A percentile compares a stretch with the other conserved stretches of the same genome.
Evolutionary conservation across 2,113 vertebrate genomes (phyloP).

Genomic region (Amazona vittata): DNA sequence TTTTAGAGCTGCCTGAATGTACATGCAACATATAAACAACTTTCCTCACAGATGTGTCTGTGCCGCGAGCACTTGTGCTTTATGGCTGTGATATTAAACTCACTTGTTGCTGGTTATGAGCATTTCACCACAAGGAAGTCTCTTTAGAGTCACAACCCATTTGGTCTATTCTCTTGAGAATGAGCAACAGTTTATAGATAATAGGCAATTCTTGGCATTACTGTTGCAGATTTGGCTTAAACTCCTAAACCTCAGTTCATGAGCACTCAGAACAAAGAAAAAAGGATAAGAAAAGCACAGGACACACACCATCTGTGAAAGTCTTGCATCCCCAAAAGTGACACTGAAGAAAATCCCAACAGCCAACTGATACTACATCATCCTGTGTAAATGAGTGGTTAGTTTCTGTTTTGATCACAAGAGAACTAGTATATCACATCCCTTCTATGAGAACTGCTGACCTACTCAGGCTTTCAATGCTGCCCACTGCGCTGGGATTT

Average conservation of each 20-base stretch:
- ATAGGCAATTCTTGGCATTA: not conserved
- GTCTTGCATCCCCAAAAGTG: not conserved
- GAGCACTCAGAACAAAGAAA: not conserved
- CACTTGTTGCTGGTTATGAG: not conserved
- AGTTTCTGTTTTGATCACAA: not conserved
- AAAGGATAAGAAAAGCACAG: not conserved
- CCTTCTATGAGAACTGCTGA: not conserved
- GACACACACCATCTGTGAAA: not conserved
- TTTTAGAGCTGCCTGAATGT: not conserved
- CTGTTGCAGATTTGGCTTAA: not conserved
- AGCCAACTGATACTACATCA: not conserved
- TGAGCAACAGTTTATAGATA: not conserved
- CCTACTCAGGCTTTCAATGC: not conserved
- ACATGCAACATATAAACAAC: not conserved
- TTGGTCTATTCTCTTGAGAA: not conserved
- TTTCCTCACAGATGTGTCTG: not conserved
- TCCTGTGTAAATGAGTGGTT: not conserved
- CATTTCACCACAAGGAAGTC: not conserved
- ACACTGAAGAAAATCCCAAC: not conserved
- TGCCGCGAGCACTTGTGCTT: not conserved
- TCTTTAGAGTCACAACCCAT: not conserved
- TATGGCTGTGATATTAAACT: not conserved
- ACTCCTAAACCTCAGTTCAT: not conserved
- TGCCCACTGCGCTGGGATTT: not conserved
- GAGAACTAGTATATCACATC: not conserved